These are phyloP conservation scores for Yponomeuta cagnagella DNA, from an alignment of 2,888 invertebrate genomes.

Conservation along the genomic window DNA sequence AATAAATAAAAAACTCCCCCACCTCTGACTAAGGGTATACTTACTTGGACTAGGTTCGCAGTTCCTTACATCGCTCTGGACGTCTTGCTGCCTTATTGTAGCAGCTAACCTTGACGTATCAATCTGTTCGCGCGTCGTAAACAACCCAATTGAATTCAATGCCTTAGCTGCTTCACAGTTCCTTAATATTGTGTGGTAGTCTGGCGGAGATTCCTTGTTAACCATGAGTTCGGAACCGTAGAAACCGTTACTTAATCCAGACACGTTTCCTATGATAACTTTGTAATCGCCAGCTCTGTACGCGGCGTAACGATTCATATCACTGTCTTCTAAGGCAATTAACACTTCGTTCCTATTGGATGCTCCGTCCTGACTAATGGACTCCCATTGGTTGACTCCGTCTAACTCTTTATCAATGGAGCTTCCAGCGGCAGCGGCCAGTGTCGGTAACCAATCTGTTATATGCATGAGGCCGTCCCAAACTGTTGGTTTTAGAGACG, in stretches of 20 bases:
- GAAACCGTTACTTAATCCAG: conserved; percentile 50
- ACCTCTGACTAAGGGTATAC: not conserved
- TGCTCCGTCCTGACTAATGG: conserved; percentile 64
- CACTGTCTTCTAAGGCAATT: conserved; percentile 74
- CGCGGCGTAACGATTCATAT: conserved; percentile 68
- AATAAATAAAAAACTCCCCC: no score
- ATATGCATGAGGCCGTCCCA: conserved; percentile 82
- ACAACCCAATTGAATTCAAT: conserved; percentile 47
- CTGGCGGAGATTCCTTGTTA: conserved; percentile 44
- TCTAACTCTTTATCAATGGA: conserved; percentile 65
- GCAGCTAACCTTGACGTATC: conserved; percentile 41
- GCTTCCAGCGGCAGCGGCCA: conserved; percentile 61
- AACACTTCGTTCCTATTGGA: conserved; percentile 74
- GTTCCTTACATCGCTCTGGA: conserved; percentile 41
- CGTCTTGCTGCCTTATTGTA: conserved; percentile 48
- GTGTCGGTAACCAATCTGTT: conserved; percentile 89
- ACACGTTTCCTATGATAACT: conserved; percentile 75
- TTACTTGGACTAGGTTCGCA: conserved; percentile 55
- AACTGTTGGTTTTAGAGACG: conserved; percentile 77
- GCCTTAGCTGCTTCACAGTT: conserved; percentile 43
- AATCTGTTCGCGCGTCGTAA: conserved; percentile 41
- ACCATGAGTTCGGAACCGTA: conserved; percentile 51
- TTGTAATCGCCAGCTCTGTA: conserved; percentile 78
- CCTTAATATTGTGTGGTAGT: conserved; percentile 46
- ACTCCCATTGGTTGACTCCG: conserved; percentile 82